Base-by-base conservation (phyloP, 2,797 vertebrate species). In the Cuniculus paca region DNA sequence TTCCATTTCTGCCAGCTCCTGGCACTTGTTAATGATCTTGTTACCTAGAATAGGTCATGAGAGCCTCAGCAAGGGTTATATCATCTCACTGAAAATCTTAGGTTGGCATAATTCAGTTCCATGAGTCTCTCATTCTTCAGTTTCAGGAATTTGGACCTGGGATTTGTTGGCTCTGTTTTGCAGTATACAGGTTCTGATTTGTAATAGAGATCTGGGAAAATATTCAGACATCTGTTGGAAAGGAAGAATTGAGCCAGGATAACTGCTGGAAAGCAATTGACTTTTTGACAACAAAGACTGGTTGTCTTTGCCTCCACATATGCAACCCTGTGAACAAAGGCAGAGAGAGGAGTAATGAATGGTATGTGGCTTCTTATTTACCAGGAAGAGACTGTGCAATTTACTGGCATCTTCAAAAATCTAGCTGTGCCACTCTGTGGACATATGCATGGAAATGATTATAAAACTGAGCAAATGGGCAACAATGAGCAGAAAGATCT, bases 201-300 rank as follows among this genome's bases (percentile, higher is more conserved):
- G 92, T 58, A 95, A 90, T 61, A 24, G 60, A 92, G 61, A 63
- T 60, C 89, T 94, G 80, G 77, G 48, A 79, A 94, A 93, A 85
- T 93, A 96, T 36, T 93, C 95, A 86, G 79, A 72, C 60, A 93
- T 96, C 93, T 96, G 96, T 60, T 96, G 81, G 90, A 85, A 94
- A 34, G 88, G 68, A 96, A 91, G 84, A 95, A 72, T 10, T 36
- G 83, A 94, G 95, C 89, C 93, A 97, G 74, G 8, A 17, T 45
- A 96, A 96, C 78, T 97, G 84, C 50, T 95, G 86, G 92, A 95
- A 97, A 92, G 58, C 81, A 83, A 88, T 94, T 90, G 92, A 96
- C 93, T 97, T 94, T 91, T 87, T 75, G 88, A 95, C 90, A 90
- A 84, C 70, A 88, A 78, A 95, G 92, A 54, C 52, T 13, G 28